phyloP scores from a whole-genome alignment of 2,888 invertebrate species.

The Amphiduros pacificus region DNA sequence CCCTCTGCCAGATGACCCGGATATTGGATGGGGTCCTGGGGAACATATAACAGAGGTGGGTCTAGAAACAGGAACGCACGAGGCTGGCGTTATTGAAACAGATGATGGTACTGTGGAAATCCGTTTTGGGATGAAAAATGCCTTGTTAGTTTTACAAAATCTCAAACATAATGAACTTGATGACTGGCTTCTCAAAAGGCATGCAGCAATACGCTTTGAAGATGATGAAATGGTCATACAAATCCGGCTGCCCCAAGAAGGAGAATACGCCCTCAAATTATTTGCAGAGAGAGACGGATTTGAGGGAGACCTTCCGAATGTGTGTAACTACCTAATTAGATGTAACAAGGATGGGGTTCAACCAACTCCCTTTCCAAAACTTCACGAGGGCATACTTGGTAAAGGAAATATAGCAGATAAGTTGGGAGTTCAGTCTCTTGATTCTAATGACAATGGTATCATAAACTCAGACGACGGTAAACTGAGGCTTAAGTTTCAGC shows the following conservation, averaged over 20 bases:
- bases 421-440: constrained; percentile 42
- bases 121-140: constrained; percentile 40
- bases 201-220: constrained; percentile 43
- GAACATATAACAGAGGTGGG: constrained; percentile 44
- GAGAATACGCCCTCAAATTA: constrained; percentile 50
- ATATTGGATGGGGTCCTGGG: constrained; percentile 54
- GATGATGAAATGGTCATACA: constrained; percentile 45
- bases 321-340: constrained; percentile 53
- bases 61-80: constrained; percentile 45
- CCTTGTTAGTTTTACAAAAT: constrained; percentile 42
- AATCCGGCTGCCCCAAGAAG: constrained; percentile 48
- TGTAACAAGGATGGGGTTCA: constrained; percentile 36
- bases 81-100: constrained; percentile 45
- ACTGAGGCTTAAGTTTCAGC: constrained; percentile 45
- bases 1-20: constrained; percentile 51
- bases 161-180: constrained; percentile 42
- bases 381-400: constrained; percentile 44
- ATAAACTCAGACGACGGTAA: too few species aligned
- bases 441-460: too few species aligned
- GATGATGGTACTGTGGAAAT: constrained; percentile 51
- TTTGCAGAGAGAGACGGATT: constrained; percentile 47
- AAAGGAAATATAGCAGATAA: constrained; percentile 35
- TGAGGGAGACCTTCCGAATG: constrained; percentile 49
- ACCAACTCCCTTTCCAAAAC: constrained; percentile 51
- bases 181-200: constrained; percentile 41